These are phyloP conservation scores for Pegoplata infirma DNA, from an alignment of 2,888 invertebrate species.

Conservation along the genomic window DNA sequence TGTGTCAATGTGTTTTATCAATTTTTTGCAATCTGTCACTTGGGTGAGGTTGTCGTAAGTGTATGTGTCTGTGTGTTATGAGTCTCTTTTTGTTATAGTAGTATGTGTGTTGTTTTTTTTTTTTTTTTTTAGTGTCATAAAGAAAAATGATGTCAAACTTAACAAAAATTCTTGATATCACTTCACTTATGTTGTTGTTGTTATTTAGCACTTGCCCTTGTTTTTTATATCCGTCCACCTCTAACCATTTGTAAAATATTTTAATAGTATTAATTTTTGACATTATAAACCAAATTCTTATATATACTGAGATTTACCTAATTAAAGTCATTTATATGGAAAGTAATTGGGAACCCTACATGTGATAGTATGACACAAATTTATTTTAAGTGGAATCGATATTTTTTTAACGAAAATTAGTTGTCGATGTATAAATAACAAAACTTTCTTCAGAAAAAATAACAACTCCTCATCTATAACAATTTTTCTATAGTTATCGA, in stretches of 20 bases:
- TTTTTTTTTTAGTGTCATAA: conserved; percentile 23
- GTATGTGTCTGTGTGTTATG: not conserved
- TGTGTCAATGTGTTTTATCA: conserved; percentile 6
- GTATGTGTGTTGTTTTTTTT: not conserved
- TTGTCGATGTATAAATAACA: too few relatives aligned
- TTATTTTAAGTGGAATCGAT: too few relatives aligned
- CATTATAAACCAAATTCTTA: not conserved
- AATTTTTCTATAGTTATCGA: too few relatives aligned
- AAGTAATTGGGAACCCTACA: not conserved
- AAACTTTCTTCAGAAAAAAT: too few relatives aligned
- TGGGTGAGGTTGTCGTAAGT: conserved; percentile 23
- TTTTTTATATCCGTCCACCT: not conserved
- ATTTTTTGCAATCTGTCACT: conserved; percentile 37
- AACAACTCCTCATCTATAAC: too few relatives aligned
- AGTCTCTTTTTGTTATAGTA: not conserved
- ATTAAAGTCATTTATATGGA: not conserved
- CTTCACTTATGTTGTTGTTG: not conserved
- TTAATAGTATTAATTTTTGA: conserved; percentile 4
- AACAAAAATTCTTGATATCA: conserved; percentile 12
- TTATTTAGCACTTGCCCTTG: conserved; percentile 7
- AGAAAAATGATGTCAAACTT: conserved; percentile 32
- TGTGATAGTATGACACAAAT: too few relatives aligned
- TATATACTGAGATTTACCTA: not conserved
- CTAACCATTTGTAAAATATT: not conserved
- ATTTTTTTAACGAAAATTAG: too few relatives aligned